Evolutionary conservation across 2,797 vertebrate species (phyloP), one percentile per base, ranked within the genome.

Genomic region (Phataginus tricuspis): DNA sequence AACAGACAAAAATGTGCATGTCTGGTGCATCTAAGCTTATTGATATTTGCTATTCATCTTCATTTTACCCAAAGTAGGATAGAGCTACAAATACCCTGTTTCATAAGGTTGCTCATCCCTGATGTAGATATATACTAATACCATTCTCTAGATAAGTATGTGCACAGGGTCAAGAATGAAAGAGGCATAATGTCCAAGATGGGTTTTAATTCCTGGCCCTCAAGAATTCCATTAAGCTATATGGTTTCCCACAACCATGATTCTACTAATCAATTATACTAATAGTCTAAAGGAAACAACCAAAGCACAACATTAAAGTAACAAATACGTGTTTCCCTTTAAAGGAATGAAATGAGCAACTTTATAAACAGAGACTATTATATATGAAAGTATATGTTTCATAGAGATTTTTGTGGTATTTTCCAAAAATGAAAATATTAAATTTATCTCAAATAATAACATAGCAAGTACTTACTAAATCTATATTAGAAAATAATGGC

Each of bases 201-300:
- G 51, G n/a, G 66, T 95, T 91, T 97, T 94, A 96, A 91, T 92
- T 96, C 49, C 57, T 95, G 37, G 29, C 88, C n/a, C 37, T 95
- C 49, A 83, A 85, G 27, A 88, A 94, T 96, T 96, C 69, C 88
- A 91, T 96, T 97, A 97, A 94, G 80, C 68, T 86, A n/a, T 91
- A 92, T 95, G 82, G 51, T 86, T 96, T 94, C 92, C 90, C 95
- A 95, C 84, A 97, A 91, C 29, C 49, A 96, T 80, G 87, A 94
- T 90, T 92, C 39, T 83, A 90, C 77, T 77, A 85, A 94, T 96
- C 86, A 97, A 94, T 97, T 97, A 95, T 29, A 87, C 15, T 90
- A 97, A 96, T 82, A 90, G 42, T 91, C 29, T 91, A 92, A 86
- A 53, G 66, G 80, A 97, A 97, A 94, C 74, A 97, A 90, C 68